Evolutionary conservation across 2,113 vertebrate species (phyloP).

Genomic region (Spilogale gracilis): DNA sequence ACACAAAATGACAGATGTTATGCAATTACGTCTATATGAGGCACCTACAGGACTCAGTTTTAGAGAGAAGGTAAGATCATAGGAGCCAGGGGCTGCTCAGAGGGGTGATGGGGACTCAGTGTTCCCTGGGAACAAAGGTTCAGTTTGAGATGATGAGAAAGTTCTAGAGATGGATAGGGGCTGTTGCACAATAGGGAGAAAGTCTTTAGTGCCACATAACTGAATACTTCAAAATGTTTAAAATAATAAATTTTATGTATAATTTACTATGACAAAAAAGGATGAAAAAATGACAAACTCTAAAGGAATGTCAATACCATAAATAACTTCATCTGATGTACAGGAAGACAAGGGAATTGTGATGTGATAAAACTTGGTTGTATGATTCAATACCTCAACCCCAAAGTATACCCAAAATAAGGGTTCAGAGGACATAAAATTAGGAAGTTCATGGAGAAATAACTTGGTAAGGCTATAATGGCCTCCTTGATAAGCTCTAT

Average conservation of each 20-base stretch:
- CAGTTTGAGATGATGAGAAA: background rate
- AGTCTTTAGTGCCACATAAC: background rate
- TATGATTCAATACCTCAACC: background rate
- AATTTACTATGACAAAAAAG: background rate
- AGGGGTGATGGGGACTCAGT: background rate
- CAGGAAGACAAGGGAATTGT: background rate
- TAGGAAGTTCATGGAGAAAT: background rate
- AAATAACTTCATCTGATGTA: background rate
- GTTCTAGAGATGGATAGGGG: background rate
- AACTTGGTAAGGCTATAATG: background rate
- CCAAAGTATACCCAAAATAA: background rate
- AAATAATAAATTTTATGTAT: background rate
- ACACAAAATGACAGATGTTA: background rate
- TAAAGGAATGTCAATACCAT: background rate
- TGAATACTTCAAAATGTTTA: background rate
- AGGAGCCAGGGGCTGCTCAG: background rate
- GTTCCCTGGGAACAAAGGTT: background rate
- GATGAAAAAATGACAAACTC: background rate
- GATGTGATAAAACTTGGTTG: background rate
- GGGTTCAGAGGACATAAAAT: background rate
- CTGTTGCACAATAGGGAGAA: background rate
- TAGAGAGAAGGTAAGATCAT: background rate
- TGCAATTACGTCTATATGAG: background rate
- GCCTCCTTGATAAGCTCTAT: background rate
- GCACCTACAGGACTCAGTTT: background rate